Evolutionary conservation across 2,888 invertebrate species (phyloP).

Genomic region (Monopis laevigella): DNA sequence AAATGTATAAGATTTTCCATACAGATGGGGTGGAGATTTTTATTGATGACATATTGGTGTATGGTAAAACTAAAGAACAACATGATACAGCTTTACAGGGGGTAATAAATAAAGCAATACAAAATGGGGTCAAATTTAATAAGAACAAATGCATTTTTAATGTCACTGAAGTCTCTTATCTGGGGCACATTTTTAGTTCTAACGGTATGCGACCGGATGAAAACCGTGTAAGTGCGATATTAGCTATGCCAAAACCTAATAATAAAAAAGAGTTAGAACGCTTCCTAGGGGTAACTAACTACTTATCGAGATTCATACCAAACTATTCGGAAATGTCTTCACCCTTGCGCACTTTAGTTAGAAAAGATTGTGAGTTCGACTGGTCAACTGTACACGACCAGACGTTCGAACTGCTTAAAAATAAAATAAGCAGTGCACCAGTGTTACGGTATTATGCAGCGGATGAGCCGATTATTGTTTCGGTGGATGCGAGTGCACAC

Average conservation of each 20-base stretch:
- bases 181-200: too few relatives aligned
- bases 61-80: constrained; percentile 12
- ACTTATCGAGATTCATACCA: constrained; percentile 14
- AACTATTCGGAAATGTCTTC: constrained; percentile 6
- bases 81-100: constrained; percentile 14
- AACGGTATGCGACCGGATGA: too few relatives aligned
- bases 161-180: too few relatives aligned
- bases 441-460: constrained; percentile 14
- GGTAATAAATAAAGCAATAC: too few relatives aligned
- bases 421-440: constrained; percentile 9
- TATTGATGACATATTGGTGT: constrained; percentile 14
- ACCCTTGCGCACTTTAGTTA: constrained; percentile 13
- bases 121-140: too few relatives aligned
- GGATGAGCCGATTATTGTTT: constrained; percentile 12
- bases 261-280: too few relatives aligned
- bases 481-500: constrained; percentile 15
- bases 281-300: too few relatives aligned
- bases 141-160: too few relatives aligned
- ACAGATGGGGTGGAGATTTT: constrained; percentile 14
- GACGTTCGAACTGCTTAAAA: constrained; percentile 12
- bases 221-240: too few relatives aligned
- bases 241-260: too few relatives aligned
- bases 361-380: constrained; percentile 11
- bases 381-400: constrained; percentile 11
- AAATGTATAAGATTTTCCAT: constrained; percentile 17